Base-by-base conservation (phyloP, 2,888 invertebrate species). In the Drosophila nr. fundita region DNA sequence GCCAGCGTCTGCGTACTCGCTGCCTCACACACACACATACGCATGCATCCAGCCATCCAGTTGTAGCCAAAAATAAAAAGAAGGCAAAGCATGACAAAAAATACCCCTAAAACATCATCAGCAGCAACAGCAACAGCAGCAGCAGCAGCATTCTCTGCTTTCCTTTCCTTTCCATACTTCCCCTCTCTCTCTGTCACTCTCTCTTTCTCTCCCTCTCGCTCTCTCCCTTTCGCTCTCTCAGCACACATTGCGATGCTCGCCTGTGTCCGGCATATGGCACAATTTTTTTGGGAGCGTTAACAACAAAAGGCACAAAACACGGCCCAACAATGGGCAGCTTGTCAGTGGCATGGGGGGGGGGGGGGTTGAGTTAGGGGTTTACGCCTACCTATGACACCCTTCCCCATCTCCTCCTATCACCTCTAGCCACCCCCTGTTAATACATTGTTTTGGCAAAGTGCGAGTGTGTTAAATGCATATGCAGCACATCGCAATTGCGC, bases 271-370 rank as follows among this genome's bases (percentile, higher is more conserved):
- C 89, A 89, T 89, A 85, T 85, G 85, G 89, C 85, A 85, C 89
- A 85, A 85, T 89, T 85, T 85, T 83, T 82, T 71, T 78, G 68
- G 68, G 55, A 75, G 68, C 67, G 71, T 57, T 55, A 80, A 89
- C 87, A 85, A 85, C 87, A 85, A 85, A 85, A 84, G 89, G 73
- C 73, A 82, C 78, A 87, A 85, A 87, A 73, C 84, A 76, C 84
- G 76, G 72, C 69, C 55, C 67, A 64, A 76, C 86, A 82, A 76
- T 79, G 27, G 13, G 70, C 68, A 64, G 63, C 65, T 68, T 45
- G 45, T 4, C 65, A 63, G 68, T 32, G 32, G 8, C 15, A 24
- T 11, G 4, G n/a, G 11, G 24, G 11, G 18, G 1, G 4, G 13
- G 30, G 21, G 40, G 21, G 29, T 27, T 24, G 21, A 24, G 45